phyloP scores from a whole-genome alignment of 30 jellyfish, hydroid and myxozoan genomes.

The Morbakka virulenta region DNA sequence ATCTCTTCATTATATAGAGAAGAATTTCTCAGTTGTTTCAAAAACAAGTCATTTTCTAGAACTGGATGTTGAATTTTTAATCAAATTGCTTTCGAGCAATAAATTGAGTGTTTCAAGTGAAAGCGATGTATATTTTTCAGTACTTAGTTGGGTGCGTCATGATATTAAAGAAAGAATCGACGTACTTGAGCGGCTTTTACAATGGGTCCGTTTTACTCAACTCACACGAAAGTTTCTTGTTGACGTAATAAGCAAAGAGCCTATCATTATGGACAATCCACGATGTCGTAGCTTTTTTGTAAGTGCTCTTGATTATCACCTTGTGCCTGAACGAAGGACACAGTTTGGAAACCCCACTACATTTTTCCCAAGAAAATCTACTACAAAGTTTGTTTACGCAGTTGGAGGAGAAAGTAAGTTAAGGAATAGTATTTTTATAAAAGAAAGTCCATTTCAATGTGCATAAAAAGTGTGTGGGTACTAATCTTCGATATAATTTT shows the following conservation, averaged over 20 bases:
- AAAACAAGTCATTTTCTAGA: slow-evolving; percentile 47
- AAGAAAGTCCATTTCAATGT: no score
- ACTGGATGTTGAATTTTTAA: slow-evolving; percentile 46
- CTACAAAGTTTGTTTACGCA: slow-evolving; percentile 51
- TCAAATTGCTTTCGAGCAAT: slow-evolving; percentile 55
- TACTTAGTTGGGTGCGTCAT: slow-evolving; percentile 61
- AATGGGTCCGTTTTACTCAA: slow-evolving; percentile 56
- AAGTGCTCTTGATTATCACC: slow-evolving; percentile 66
- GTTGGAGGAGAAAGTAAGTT: slow-evolving; percentile 92
- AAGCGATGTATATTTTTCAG: slow-evolving; percentile 77
- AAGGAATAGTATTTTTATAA: no score
- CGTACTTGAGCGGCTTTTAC: slow-evolving; percentile 46
- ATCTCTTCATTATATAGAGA: slow-evolving; percentile 57
- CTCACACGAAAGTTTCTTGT: slow-evolving; percentile 73
- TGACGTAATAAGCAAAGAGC: slow-evolving; percentile 70
- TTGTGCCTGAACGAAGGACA: slow-evolving; percentile 80
- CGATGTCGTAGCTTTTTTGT: slow-evolving; percentile 64
- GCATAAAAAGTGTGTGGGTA: no score
- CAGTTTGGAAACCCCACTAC: background rate
- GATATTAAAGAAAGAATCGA: slow-evolving; percentile 3
- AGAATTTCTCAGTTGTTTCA: slow-evolving; percentile 64
- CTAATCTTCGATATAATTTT: no score
- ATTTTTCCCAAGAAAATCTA: slow-evolving; percentile 35
- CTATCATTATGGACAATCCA: slow-evolving; percentile 51
- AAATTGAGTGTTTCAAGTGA: slow-evolving; percentile 70